Evolutionary conservation across 2,888 invertebrate genomes (phyloP), one percentile per base, ranked within the genome.

Genomic region (Sinopyrophorus schimmeli): DNA sequence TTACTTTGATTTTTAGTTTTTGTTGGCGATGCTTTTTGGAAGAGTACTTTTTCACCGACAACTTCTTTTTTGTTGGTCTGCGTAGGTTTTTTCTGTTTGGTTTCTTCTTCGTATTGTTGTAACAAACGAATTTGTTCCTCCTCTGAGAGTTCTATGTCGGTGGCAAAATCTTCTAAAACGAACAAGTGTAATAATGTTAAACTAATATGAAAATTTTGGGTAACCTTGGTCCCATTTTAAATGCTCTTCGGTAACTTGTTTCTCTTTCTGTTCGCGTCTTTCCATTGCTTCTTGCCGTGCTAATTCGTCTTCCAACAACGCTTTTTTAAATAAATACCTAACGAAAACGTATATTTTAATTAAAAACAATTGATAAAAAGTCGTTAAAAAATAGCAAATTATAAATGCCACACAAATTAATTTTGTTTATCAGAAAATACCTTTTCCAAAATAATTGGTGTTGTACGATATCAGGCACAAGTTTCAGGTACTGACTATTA

Each of bases 361-460:
- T 17, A 20, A 34, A 34, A 14, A 14, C 24, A n/a, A n/a, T n/a
- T n/a, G n/a, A n/a, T 17, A 28, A 12, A 28, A 4, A 5, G 12
- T 26, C 9, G 28, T 11, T 9, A 24, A 3, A 24, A 7, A n/a
- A 24, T 24, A 9, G 10, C 7, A 24, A 24, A 9, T 24, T 7
- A 24, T 24, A n/a, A 24, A 24, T 3, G 10, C n/a, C 3, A 3
- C 24, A 9, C 7, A 5, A 9, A 24, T 24, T 5, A 24, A 24
- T 24, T 7, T 24, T 24, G 9, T 3, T 3, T 24, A 24, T 27
- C 11, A 5, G 21, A 5, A 7, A 20, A 20, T 10, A 81, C 81
- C 89, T 78, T 67, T 87, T 83, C 91, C 91, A 92, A 72, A 91
- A 92, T 52, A 85, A 78, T 11, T 83, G 80, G 62, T 88, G 84